Evolutionary conservation across 37 sponge, comb jelly and placozoan genomes (phyloP), one percentile per base, ranked within the genome.

Genomic region (Mnemiopsis leidyi): DNA sequence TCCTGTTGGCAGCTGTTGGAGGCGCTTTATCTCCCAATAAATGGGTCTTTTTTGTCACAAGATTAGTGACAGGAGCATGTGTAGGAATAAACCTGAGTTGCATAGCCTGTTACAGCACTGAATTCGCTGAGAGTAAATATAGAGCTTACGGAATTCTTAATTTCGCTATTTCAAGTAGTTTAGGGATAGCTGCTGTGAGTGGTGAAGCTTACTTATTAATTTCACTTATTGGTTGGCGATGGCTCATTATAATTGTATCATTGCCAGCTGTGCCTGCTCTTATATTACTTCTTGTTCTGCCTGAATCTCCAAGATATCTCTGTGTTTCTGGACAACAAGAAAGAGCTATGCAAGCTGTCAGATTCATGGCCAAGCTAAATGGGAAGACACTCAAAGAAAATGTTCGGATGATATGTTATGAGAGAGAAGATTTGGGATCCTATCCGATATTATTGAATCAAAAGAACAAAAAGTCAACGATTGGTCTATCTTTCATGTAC

Each of bases 81-180:
- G 32, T 82, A 2, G 82, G 82, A 7, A 23, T 82, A 3, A 82
- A 82, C 82, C 3, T 36, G 7, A 30, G 5, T 2, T 18, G 21
- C 7, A 34, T 34, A 5, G 23, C 23, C 18, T 82, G 36, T 36
- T 82, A 82, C 38, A 37, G 31, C 82, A 34, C 38, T 18, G 82
- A 82, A 30, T 82, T 82, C 30, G 82, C 82, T 35, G 82, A 82
- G 36, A 82, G 82, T 23, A 34, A 82, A 29, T 82, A 82, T 37
- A 34, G 82, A 5, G 23, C 38, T 7, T 20, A 33, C 7, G 82
- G 82, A 7, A 34, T 82, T 23, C 5, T 37, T 13, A 3, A 33
- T 34, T 36, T 82, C 9, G 23, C 23, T 37, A 23, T 82, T 13
- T 23, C 38, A 36, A 5, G 23, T 5, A 23, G 29, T 3, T 31